phyloP scores from a whole-genome alignment of 2,888 invertebrate species.

The Prosopocoilus inquinatus region DNA sequence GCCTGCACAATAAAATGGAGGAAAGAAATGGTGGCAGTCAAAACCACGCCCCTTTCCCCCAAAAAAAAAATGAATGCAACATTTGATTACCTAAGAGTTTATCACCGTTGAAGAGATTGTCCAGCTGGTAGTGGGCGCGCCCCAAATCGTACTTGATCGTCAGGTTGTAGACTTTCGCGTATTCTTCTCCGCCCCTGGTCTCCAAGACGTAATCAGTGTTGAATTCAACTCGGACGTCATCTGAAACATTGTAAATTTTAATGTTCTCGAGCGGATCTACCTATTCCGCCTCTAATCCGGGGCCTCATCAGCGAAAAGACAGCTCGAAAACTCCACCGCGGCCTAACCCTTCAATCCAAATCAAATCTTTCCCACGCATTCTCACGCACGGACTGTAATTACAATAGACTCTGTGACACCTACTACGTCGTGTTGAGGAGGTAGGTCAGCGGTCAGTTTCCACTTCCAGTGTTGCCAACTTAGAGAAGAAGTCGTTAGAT shows the following conservation, averaged over 20 bases:
- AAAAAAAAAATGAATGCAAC: not conserved
- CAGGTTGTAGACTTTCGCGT: conserved; percentile 6
- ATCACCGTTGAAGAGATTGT: conserved; percentile 23
- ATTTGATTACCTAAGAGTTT: conserved; percentile 15
- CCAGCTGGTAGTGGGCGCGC: conserved; percentile 12
- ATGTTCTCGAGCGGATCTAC: conserved; percentile 1
- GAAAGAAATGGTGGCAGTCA: not conserved
- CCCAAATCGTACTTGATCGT: conserved; percentile 7
- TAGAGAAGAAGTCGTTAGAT: no score
- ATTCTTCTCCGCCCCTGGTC: conserved; percentile 5
- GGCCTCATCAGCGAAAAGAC: no score
- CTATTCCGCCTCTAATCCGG: no score
- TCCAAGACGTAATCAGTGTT: conserved; percentile 6
- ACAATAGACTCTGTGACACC: no score
- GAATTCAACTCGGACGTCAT: conserved; percentile 5
- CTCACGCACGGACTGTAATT: no score
- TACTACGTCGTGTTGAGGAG: no score
- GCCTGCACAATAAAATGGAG: conserved; percentile 28
- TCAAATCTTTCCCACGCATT: no score
- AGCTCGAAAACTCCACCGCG: no score
- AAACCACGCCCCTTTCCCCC: not conserved
- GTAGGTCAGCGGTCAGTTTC: no score
- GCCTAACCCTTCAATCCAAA: no score
- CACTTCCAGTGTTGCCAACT: no score
- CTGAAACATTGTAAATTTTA: conserved; percentile 8